Evolutionary conservation across 35 echinoderm and acorn worm species (phyloP), one percentile per base, ranked within the genome.

Genomic region (Heliocidaris erythrogramma): DNA sequence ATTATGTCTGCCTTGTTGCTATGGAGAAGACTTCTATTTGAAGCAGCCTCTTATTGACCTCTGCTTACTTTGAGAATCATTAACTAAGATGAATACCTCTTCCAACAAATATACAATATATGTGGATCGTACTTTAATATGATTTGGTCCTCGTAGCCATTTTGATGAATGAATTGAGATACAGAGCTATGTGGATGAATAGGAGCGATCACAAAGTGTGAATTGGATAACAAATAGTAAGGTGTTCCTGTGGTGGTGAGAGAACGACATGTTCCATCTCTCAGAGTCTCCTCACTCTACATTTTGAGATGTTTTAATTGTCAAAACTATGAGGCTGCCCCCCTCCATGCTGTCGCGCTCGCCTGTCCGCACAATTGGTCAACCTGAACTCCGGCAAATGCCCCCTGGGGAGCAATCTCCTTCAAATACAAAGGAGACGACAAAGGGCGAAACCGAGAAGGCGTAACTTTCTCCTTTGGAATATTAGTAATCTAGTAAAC

Each of bases 401-500:
- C 8, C 65, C 65, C 65, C 65, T 11, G 27, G 65, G 65, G 65
- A 78, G 65, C 27, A n/a, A 78, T 78, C 65, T 78, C 65, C 7
- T 78, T 21, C 65, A 17, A 29, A 78, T 78, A 78, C 65, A 78
- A 27, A 78, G 27, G 65, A n/a, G 65, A 78, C 27, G 27, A 21
- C 65, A 78, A 78, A 78, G 65, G 65, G 65, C 65, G 65, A 78
- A 78, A 78, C 65, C 8, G 65, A 78, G 65, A n/a, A 78, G 65
- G 65, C 65, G 65, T 78, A 78, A 78, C 65, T 78, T 27, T 78
- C 27, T 78, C 65, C 65, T 78, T 78, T 78, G 65, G 65, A 78
- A 7, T 78, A 78, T 78, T 78, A 78, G 65, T 24, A 78, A 78
- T 78, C 65, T 27, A 78, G 65, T 21, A 78, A 78, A 78, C 65